Evolutionary conservation across 1,140 invertebrate genomes (phyloP).

Genomic region (Solen grandis): DNA sequence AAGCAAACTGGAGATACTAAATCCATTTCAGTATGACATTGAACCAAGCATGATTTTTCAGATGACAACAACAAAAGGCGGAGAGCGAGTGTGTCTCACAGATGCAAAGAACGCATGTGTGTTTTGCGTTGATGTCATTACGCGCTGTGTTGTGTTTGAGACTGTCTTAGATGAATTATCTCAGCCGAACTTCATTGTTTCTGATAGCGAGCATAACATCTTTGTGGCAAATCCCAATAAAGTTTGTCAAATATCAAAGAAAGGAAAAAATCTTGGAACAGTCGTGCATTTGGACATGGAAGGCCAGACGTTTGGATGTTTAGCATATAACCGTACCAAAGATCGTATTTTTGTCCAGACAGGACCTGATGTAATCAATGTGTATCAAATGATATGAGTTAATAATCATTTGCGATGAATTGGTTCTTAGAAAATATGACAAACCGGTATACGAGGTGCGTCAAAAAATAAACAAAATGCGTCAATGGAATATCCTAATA

Average conservation of each 20-base stretch:
- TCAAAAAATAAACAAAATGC: too few relatives aligned
- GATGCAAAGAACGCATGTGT: constrained; percentile 39
- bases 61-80: constrained; percentile 11
- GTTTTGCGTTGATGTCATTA: constrained; percentile 23
- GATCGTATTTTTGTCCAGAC: constrained; percentile 28
- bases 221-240: constrained; percentile 8
- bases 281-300: not conserved
- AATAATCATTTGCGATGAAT: too few relatives aligned
- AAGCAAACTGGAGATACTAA: constrained; percentile 44
- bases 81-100: constrained; percentile 15
- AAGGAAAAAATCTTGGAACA: not conserved
- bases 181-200: constrained; percentile 10
- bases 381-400: constrained; percentile 15
- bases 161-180: not conserved
- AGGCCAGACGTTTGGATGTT: not conserved
- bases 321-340: constrained; percentile 26
- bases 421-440: too few relatives aligned
- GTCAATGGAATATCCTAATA: too few relatives aligned
- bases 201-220: constrained; percentile 27
- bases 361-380: constrained; percentile 17
- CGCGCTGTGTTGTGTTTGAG: constrained; percentile 14
- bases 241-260: constrained; percentile 22
- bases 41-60: constrained; percentile 14
- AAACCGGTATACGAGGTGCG: too few relatives aligned
- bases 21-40: constrained; percentile 34